A percentile compares a stretch with the other conserved stretches of the same genome.
Evolutionary conservation across 2,113 vertebrate genomes (phyloP).

Genomic region (Heterotis niloticus): DNA sequence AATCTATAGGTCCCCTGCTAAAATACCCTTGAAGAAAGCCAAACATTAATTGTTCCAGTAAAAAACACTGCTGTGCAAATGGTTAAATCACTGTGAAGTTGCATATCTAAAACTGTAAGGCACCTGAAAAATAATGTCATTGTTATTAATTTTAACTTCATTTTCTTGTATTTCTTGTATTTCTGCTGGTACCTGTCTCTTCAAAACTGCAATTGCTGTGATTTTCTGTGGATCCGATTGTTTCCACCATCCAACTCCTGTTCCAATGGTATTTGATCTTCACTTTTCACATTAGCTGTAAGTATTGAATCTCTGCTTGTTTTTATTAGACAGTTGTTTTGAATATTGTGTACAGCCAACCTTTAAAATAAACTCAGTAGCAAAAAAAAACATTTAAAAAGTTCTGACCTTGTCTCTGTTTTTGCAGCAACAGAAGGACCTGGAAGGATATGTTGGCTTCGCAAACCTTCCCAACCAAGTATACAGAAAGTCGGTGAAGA

Average conservation of each 20-base stretch:
- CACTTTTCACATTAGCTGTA: slow-evolving; percentile 81
- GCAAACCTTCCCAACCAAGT: slow-evolving; percentile 99
- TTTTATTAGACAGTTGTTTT: neutral
- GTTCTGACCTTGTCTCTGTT: slow-evolving; percentile 27
- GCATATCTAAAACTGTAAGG: no score
- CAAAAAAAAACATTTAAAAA: no score
- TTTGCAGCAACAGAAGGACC: slow-evolving; percentile 93
- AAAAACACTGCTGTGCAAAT: no score
- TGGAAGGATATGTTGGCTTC: slow-evolving; percentile 99
- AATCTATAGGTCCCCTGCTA: no score
- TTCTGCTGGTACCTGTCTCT: slow-evolving; percentile 36
- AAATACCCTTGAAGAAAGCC: no score
- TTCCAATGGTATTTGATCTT: slow-evolving; percentile 40
- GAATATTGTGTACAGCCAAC: neutral
- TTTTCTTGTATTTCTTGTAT: slow-evolving; percentile 54
- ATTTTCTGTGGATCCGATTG: slow-evolving; percentile 42
- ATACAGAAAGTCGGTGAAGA: slow-evolving; percentile 97
- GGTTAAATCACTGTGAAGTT: no score
- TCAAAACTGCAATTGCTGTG: slow-evolving; percentile 25
- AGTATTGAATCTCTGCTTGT: slow-evolving; percentile 63
- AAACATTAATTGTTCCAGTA: no score
- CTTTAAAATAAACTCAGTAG: neutral
- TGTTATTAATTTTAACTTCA: no score
- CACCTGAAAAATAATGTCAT: neutral
- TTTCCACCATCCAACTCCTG: neutral